Evolutionary conservation across 2,113 vertebrate species (phyloP).

Genomic region (Scomber japonicus): DNA sequence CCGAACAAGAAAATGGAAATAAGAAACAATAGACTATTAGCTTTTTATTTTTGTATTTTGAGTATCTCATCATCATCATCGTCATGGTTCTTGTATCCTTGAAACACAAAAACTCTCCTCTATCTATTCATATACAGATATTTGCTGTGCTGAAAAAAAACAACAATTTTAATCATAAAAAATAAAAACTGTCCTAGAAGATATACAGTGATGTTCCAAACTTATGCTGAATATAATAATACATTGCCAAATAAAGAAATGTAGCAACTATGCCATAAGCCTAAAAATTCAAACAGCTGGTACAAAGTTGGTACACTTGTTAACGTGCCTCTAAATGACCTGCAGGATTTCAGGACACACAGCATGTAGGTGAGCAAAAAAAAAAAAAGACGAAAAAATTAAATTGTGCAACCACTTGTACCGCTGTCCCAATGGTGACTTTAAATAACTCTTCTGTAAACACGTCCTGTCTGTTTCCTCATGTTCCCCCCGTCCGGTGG

Average conservation of each 20-base stretch:
- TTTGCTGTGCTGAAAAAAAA: background rate
- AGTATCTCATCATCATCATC: background rate
- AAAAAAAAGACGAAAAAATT: slow-evolving; percentile 17
- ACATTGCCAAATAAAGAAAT: background rate
- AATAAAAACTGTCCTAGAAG: background rate
- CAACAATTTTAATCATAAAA: background rate
- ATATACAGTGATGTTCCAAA: background rate
- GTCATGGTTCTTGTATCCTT: background rate
- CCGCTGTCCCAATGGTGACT: slow-evolving; percentile 61
- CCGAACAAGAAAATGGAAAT: background rate
- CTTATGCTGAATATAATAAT: background rate
- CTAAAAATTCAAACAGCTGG: slow-evolving; percentile 47
- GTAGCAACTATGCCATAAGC: background rate
- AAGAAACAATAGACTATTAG: background rate
- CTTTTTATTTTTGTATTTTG: too few relatives aligned
- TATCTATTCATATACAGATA: background rate
- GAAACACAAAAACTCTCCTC: background rate
- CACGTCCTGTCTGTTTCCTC: slow-evolving; percentile 71
- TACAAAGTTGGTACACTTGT: slow-evolving; percentile 12
- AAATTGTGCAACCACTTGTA: slow-evolving; percentile 71
- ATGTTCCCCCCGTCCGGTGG: slow-evolving; percentile 31
- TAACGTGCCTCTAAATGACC: slow-evolving; percentile 34
- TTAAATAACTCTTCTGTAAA: slow-evolving; percentile 83
- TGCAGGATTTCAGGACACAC: slow-evolving; percentile 51
- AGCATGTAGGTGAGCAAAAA: slow-evolving; percentile 60